These are phyloP conservation scores for Tethya wilhelma DNA, from an alignment of 37 sponge, comb jelly and placozoan species.

Conservation along the genomic window DNA sequence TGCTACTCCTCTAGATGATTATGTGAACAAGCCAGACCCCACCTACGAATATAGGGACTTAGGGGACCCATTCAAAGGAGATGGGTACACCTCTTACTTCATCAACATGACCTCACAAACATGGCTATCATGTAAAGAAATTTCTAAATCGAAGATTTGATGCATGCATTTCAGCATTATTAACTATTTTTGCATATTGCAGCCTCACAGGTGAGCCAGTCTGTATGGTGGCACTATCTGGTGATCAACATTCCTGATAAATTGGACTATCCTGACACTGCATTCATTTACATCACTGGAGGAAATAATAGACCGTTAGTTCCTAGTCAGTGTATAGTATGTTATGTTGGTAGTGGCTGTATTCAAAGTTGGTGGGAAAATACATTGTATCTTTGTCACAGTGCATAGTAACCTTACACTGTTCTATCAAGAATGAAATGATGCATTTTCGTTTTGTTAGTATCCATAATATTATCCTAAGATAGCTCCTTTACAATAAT, in stretches of 20 bases:
- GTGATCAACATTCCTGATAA: conserved; percentile 82
- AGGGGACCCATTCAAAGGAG: conserved; percentile 42
- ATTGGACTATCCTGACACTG: conserved; percentile 61
- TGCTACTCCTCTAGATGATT: conserved; percentile 89
- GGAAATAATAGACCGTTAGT: conserved; percentile 74
- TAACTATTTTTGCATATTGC: background rate
- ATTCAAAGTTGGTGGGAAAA: background rate
- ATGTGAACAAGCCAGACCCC: conserved; percentile 84
- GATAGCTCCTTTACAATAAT: too few species aligned
- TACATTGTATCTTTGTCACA: too few species aligned
- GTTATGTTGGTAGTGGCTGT: background rate
- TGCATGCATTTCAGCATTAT: background rate
- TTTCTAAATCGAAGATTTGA: too few species aligned
- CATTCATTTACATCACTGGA: conserved; percentile 84
- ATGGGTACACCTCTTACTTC: conserved; percentile 76
- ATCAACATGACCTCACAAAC: conserved; percentile 94
- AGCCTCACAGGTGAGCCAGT: conserved; percentile 28
- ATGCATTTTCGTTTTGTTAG: background rate
- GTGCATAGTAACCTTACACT: too few species aligned
- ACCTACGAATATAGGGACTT: conserved; percentile 68
- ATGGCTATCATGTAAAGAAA: conserved; percentile 78
- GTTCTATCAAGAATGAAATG: background rate
- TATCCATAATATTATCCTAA: too few species aligned
- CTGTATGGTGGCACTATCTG: conserved; percentile 91
- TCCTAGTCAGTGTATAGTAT: background rate